Base-by-base conservation (phyloP, 2,113 vertebrate genomes). In the Alectura lathami region DNA sequence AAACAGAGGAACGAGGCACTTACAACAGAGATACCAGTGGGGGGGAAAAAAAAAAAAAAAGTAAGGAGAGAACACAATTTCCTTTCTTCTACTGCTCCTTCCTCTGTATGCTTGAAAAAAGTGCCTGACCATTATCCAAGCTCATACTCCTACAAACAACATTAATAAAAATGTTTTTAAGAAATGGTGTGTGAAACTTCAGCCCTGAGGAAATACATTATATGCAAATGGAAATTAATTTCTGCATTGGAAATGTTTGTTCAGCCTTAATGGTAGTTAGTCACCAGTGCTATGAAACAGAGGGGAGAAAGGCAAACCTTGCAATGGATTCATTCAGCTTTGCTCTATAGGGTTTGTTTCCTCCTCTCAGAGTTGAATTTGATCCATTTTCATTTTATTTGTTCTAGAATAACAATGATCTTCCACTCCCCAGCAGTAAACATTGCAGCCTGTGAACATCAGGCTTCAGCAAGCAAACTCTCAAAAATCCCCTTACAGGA, bases 391-490 rank as follows among this genome's bases (percentile, higher is more conserved):
- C 89, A 57, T 94, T 91, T 83, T 91, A 77, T 96, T 96, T 96
- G 82, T 69, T 94, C 69, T 88, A 84, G 91, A 93, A 95, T 95
- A 95, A 91, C 91, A 94, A 93, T 74, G 89, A 72, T 89, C 23
- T 59, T 94, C 68, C 10, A 9, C 82, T 91, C 67, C 75, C 47
- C 91, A 93, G 85, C 89, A 83, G 91, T 90, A 95, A 96, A 96
- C 76, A 90, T 2, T 90, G 68, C 82, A 91, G 85, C 68, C 89
- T 86, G 83, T 67, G 89, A 92, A 47, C 84, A 91, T 66, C 89
- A 91, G 87, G 84, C 82, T 93, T 93, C 93, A 72, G 89, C 94
- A 91, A 96, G 95, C 85, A 97, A 95, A 91, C 88, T 75, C 64
- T 88, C 85, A 89, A 86, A 94, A 86, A 91, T 81, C 88, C 54